Percentiles rank a stretch among this genome's conserved stretches.
Conservation (phyloP, 1,140 invertebrate species). For the Maconellicoccus hirsutus region DNA sequence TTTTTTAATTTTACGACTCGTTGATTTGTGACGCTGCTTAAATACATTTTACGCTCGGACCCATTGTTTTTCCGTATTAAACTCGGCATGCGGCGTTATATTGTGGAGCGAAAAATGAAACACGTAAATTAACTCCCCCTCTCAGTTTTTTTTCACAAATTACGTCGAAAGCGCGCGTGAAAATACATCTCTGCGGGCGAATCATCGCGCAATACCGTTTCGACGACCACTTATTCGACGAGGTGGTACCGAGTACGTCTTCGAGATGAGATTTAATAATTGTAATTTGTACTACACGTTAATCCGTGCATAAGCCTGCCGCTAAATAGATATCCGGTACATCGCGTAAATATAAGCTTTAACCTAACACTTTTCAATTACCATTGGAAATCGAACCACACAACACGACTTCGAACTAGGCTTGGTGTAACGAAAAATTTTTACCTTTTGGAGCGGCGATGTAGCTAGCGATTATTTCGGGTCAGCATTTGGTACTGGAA, state of each 20-base stretch:
- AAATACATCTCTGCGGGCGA: background rate
- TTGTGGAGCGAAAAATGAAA: background rate
- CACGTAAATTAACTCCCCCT: background rate
- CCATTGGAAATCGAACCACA: background rate
- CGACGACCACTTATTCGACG: conserved; percentile 1
- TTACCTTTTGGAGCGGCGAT: too few species aligned
- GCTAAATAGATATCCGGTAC: background rate
- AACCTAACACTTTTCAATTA: conserved; percentile 4
- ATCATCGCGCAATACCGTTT: background rate
- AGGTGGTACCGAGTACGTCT: background rate
- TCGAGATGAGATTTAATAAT: background rate
- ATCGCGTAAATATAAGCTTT: background rate
- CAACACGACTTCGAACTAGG: background rate
- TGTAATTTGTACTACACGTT: conserved; percentile 4
- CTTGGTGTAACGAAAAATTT: too few species aligned
- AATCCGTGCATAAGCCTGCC: background rate
- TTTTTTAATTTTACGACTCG: conserved; percentile 9
- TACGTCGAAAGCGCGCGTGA: background rate
- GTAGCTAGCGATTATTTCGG: too few species aligned
- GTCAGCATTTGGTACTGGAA: too few species aligned
- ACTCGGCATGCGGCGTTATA: background rate
- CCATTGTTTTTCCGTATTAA: background rate
- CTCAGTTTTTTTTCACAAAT: too few species aligned
- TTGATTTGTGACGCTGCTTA: conserved; percentile 2
- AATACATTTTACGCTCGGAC: background rate